Percentiles rank a stretch among this genome's conserved stretches.
These are phyloP conservation scores for Nasonia vitripennis DNA, from an alignment of 1,140 invertebrate genomes.

Conservation along the genomic window DNA sequence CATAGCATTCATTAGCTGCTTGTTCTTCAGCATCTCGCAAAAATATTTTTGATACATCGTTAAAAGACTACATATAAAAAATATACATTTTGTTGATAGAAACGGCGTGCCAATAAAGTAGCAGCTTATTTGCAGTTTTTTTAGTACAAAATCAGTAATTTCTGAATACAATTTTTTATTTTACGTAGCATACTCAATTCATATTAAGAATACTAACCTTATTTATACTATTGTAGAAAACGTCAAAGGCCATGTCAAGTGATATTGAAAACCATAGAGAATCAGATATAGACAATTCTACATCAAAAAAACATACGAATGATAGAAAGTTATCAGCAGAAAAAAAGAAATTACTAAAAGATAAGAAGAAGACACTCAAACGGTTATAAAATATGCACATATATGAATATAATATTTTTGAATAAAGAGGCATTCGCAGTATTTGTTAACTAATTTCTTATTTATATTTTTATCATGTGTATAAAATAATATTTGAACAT, in stretches of 20 bases:
- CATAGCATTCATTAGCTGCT: too few relatives aligned
- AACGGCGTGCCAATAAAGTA: too few relatives aligned
- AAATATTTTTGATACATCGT: too few relatives aligned
- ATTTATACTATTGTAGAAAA: slow-evolving; percentile 14
- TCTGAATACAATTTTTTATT: background rate
- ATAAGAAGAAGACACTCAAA: slow-evolving; percentile 91
- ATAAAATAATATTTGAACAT: too few relatives aligned
- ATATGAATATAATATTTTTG: slow-evolving; percentile 16
- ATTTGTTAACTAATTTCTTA: background rate
- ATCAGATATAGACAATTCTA: slow-evolving; percentile 80
- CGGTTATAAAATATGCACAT: slow-evolving; percentile 82
- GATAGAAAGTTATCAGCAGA: slow-evolving; percentile 87
- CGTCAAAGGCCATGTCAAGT: background rate
- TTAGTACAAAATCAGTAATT: too few relatives aligned
- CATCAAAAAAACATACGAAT: slow-evolving; percentile 88
- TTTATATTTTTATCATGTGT: background rate
- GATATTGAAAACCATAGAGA: background rate
- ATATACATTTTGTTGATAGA: too few relatives aligned
- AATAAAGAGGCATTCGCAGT: slow-evolving; percentile 22
- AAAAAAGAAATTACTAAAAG: slow-evolving; percentile 87
- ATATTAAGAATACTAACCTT: background rate
- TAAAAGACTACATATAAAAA: too few relatives aligned
- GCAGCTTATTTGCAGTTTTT: too few relatives aligned
- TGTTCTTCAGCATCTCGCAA: too few relatives aligned
- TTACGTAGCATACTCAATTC: background rate